Conservation (phyloP, 2,113 vertebrate species). For the Marmota flaviventris region DNA sequence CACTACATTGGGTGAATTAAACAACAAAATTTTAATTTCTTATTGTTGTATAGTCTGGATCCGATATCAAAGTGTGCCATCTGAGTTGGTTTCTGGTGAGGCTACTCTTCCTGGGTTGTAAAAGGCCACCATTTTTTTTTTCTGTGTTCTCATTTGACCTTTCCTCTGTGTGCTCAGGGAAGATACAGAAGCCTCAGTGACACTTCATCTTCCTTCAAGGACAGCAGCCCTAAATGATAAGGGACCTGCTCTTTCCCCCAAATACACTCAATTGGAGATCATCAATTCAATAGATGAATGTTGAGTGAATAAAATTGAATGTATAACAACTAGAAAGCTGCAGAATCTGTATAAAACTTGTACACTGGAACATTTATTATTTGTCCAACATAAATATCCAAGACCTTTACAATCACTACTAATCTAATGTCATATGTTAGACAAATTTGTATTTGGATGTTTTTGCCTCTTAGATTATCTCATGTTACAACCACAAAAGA, state of each 20-base stretch:
- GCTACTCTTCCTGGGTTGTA: background rate
- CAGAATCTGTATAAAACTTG: background rate
- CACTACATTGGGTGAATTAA: background rate
- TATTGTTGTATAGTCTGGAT: background rate
- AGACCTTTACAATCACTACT: background rate
- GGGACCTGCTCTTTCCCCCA: fast-evolving
- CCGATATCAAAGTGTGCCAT: too few relatives aligned
- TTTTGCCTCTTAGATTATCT: background rate
- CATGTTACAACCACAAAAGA: background rate
- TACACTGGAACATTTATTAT: background rate
- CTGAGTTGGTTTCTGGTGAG: background rate
- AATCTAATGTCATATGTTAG: too few relatives aligned
- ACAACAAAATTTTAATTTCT: background rate
- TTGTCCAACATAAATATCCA: background rate
- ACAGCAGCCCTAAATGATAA: background rate
- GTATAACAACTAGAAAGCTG: background rate
- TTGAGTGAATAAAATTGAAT: background rate
- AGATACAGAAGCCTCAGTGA: background rate
- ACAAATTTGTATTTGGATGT: background rate
- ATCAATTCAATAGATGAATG: background rate
- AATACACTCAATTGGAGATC: background rate
- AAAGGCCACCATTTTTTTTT: background rate
- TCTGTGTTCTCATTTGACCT: background rate
- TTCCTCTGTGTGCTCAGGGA: background rate
- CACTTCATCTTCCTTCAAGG: background rate